A percentile compares a stretch with the other conserved stretches of the same genome.
Evolutionary conservation across 2,888 invertebrate genomes (phyloP).

Genomic region (Cephus spinipes): DNA sequence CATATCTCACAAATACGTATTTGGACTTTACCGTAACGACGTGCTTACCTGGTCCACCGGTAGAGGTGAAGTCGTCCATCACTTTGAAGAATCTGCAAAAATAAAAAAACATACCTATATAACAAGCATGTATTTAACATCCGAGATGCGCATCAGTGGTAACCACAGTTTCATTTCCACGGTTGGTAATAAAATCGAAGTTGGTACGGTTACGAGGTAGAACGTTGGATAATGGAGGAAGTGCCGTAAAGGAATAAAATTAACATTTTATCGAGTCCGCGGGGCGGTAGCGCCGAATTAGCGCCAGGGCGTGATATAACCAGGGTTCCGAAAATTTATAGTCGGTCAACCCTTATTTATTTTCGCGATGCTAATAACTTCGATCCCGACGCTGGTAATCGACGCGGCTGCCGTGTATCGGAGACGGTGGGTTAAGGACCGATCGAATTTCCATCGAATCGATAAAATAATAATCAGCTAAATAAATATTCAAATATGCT

Average conservation of each 20-base stretch:
- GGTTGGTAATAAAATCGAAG: neutral
- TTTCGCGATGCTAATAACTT: conserved; percentile 19
- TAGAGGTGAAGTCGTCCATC: conserved; percentile 60
- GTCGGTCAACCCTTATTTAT: conserved; percentile 16
- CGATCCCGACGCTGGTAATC: conserved; percentile 11
- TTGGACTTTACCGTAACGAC: neutral
- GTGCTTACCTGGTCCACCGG: conserved; percentile 59
- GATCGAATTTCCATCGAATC: conserved; percentile 16
- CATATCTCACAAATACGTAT: neutral
- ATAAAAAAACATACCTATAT: conserved; percentile 31
- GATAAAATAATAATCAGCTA: conserved; percentile 24
- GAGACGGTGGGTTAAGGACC: conserved; percentile 3
- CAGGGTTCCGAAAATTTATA: neutral
- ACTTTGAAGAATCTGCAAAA: conserved; percentile 66
- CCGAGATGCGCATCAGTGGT: neutral
- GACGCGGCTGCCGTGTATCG: conserved; percentile 4
- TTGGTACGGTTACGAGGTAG: neutral
- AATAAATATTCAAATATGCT: conserved; percentile 27
- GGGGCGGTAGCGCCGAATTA: conserved; percentile 8
- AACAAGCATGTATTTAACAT: neutral
- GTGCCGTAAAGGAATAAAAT: neutral
- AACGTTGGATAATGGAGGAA: neutral
- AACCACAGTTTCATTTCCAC: neutral
- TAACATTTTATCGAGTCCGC: conserved; percentile 3
- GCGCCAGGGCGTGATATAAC: conserved; percentile 10